phyloP scores from a whole-genome alignment of 2,113 vertebrate species.

The Acrocephalus kingi region DNA sequence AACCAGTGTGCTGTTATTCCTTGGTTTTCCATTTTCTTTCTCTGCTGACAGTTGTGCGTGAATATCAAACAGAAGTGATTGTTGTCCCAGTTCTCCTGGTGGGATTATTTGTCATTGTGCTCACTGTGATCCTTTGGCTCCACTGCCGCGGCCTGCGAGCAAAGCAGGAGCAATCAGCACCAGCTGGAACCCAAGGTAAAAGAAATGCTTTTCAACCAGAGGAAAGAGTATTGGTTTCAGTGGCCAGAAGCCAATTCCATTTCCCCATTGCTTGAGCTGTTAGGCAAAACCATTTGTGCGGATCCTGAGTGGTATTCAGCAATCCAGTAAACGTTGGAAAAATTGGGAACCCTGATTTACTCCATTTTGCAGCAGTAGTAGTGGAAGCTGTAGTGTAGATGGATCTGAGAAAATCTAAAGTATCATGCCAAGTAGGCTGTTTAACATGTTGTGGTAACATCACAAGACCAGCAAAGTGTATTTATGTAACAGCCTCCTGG shows the following conservation, averaged over 20 bases:
- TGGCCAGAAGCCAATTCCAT: background rate
- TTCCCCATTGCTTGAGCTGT: background rate
- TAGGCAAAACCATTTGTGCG: background rate
- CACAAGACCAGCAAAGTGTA: background rate
- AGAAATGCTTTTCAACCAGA: background rate
- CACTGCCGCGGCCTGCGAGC: constrained; percentile 65
- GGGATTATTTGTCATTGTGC: constrained; percentile 64
- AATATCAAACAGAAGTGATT: constrained; percentile 73
- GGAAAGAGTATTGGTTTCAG: background rate
- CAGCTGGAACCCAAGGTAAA: constrained; percentile 2
- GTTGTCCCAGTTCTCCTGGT: constrained; percentile 73
- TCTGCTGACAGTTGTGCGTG: constrained; percentile 57
- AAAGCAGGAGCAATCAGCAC: background rate
- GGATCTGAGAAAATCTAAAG: background rate
- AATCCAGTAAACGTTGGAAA: background rate
- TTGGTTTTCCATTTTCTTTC: background rate
- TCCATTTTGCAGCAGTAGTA: background rate
- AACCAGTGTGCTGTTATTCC: background rate
- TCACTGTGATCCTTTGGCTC: constrained; percentile 77
- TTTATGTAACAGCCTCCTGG: background rate
- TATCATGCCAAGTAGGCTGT: background rate
- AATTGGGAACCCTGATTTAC: background rate
- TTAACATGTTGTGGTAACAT: background rate
- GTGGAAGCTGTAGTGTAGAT: background rate
- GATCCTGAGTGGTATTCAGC: background rate